Percentiles rank a stretch among this genome's conserved stretches.
These are phyloP conservation scores for Pteronura brasiliensis DNA, from an alignment of 2,113 vertebrate genomes.

Conservation along the genomic window DNA sequence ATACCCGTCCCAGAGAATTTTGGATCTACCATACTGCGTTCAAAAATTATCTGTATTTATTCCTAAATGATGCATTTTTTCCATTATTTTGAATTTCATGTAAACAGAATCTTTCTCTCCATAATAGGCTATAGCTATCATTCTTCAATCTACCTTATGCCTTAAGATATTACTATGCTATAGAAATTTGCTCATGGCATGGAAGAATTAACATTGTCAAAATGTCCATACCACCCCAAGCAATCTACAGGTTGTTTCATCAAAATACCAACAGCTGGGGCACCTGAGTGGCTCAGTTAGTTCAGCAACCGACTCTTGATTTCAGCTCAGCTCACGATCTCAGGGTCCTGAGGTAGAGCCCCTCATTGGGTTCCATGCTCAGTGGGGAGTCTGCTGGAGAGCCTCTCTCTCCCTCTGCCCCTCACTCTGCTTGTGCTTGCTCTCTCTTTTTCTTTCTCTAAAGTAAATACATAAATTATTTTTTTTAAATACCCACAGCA, in stretches of 20 bases:
- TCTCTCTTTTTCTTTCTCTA: not conserved
- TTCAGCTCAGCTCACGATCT: not conserved
- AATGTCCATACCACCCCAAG: not conserved
- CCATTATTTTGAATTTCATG: not conserved
- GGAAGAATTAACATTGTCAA: not conserved
- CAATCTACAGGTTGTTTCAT: not conserved
- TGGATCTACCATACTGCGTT: fast-evolving
- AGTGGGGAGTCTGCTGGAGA: too few relatives aligned
- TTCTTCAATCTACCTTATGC: not conserved
- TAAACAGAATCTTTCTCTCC: not conserved
- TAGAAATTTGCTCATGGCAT: not conserved
- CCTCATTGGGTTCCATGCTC: too few relatives aligned
- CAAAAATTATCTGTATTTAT: not conserved
- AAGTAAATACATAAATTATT: not conserved
- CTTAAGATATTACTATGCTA: too few relatives aligned
- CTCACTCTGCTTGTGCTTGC: not conserved
- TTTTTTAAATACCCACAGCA: not conserved
- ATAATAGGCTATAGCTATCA: not conserved
- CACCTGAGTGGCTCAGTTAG: not conserved
- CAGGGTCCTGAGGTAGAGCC: too few relatives aligned
- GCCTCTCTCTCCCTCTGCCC: too few relatives aligned
- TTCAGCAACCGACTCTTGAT: not conserved
- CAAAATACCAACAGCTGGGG: not conserved
- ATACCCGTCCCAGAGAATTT: not conserved
- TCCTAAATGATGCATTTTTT: not conserved